Evolutionary conservation across 2,113 vertebrate genomes (phyloP).

Genomic region (Oreochromis tanganicae): DNA sequence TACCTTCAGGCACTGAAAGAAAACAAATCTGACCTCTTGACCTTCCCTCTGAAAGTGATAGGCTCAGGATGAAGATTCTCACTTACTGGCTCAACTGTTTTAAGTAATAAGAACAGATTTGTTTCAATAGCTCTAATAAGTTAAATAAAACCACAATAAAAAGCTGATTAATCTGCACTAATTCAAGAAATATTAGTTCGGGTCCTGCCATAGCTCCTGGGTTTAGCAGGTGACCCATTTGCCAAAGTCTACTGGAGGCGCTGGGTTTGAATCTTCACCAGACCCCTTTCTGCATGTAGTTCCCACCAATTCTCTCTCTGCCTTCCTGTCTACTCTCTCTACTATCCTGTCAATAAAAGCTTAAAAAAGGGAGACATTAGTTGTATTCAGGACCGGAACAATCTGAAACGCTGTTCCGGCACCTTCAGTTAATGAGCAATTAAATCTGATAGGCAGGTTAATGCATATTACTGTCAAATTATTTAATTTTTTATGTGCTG

Average conservation of each 20-base stretch:
- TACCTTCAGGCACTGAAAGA: background rate
- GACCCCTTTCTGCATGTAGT: background rate
- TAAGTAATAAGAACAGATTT: background rate
- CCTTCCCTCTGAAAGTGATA: background rate
- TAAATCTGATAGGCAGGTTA: background rate
- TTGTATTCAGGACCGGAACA: background rate
- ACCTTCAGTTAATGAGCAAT: background rate
- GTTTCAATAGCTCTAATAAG: background rate
- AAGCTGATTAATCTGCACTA: background rate
- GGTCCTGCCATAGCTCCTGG: background rate
- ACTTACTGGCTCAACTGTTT: background rate
- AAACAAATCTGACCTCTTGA: background rate
- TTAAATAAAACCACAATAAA: background rate
- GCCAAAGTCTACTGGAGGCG: background rate
- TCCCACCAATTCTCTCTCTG: background rate
- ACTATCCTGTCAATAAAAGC: background rate
- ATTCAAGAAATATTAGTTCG: background rate
- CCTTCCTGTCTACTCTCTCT: background rate
- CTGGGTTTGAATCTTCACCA: background rate
- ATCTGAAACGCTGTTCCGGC: background rate
- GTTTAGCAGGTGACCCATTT: background rate
- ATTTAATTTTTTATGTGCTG: background rate
- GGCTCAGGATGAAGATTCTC: background rate
- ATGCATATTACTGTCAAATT: background rate
- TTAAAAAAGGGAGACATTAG: background rate